A percentile compares a stretch with the other conserved stretches of the same genome.
Conservation (phyloP, 1,140 invertebrate species). For the Portunus trituberculatus region DNA sequence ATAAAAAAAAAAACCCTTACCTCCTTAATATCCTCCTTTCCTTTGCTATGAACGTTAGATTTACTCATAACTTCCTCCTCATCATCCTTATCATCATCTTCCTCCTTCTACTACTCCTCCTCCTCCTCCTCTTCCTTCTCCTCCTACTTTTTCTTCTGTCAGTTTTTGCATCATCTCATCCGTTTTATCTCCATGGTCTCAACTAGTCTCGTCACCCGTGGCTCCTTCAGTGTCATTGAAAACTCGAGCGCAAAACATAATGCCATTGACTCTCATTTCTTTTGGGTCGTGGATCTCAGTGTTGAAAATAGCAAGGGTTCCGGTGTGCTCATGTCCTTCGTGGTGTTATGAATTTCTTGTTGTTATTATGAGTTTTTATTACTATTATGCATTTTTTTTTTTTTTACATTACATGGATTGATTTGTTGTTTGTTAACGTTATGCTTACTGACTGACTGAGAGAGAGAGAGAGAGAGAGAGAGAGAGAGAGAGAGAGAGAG, state of each 20-base stretch:
- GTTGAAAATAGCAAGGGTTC: no score
- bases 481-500: constrained; percentile 39
- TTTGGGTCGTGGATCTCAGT: no score
- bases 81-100: neutral
- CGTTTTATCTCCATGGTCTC: neutral
- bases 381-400: no score
- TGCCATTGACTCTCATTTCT: no score
- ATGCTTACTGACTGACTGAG: neutral
- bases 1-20: no score
- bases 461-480: constrained; percentile 48
- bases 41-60: no score
- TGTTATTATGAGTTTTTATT: no score
- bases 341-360: no score
- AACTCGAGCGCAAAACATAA: no score
- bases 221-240: no score
- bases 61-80: neutral
- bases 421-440: neutral
- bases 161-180: neutral
- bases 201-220: neutral
- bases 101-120: neutral
- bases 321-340: no score
- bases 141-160: neutral
- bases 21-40: no score
- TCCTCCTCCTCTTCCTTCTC: neutral
- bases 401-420: neutral